Evolutionary conservation across 2,797 vertebrate genomes (phyloP).

Genomic region (Mareca strepera): DNA sequence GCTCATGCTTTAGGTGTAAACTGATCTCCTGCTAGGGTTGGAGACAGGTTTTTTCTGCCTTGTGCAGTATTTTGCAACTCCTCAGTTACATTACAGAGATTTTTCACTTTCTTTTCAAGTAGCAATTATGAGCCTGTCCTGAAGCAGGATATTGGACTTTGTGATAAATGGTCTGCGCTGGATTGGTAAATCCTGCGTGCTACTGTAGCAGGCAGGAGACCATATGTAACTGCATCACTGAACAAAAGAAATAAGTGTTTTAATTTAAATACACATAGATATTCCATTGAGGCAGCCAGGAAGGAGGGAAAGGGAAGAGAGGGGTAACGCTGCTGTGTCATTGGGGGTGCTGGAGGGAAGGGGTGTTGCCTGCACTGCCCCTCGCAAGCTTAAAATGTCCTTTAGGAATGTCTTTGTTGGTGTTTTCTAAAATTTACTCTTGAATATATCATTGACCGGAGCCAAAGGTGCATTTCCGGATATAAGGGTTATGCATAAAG

Average conservation of each 20-base stretch:
- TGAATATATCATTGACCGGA: not conserved
- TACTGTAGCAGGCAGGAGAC: not conserved
- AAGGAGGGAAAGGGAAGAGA: not conserved
- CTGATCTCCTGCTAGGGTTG: not conserved
- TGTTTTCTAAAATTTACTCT: not conserved
- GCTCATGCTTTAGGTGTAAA: not conserved
- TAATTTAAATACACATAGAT: not conserved
- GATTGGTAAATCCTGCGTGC: not conserved
- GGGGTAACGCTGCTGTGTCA: not conserved
- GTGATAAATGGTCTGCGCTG: not conserved
- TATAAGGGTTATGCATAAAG: not conserved
- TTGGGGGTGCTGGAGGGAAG: not conserved
- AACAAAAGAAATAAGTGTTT: not conserved
- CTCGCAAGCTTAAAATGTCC: not conserved
- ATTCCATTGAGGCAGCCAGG: not conserved
- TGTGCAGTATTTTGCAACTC: not conserved
- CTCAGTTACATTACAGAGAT: not conserved
- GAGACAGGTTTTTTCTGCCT: not conserved
- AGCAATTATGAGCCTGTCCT: not conserved
- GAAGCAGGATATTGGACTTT: not conserved
- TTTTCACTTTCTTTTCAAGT: slow-evolving; percentile 1
- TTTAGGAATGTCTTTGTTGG: not conserved
- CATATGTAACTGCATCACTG: not conserved
- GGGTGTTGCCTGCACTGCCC: not conserved
- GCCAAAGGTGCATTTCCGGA: not conserved